Percentiles rank a stretch among this genome's conserved stretches.
Evolutionary conservation across 1,140 invertebrate species (phyloP).

Genomic region (Augochlora pura): DNA sequence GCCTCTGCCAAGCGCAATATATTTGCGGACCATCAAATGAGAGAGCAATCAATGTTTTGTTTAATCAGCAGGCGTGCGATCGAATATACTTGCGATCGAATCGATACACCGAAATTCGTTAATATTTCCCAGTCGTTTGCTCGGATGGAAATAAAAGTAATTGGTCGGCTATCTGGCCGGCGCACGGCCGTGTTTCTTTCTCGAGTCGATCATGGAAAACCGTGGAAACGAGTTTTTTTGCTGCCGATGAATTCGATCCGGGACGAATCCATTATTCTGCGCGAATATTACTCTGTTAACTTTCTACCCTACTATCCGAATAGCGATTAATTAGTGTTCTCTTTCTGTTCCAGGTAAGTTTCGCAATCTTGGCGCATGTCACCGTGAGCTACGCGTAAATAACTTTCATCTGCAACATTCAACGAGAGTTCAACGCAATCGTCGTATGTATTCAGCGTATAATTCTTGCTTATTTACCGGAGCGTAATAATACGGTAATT

Average conservation of each 20-base stretch:
- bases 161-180: no score
- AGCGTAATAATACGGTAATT: no score
- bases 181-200: background rate
- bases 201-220: background rate
- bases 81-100: background rate
- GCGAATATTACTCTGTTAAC: no score
- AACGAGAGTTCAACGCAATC: background rate
- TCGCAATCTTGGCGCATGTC: background rate
- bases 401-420: background rate
- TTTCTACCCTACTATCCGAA: background rate
- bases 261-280: no score
- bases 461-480: no score
- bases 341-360: background rate
- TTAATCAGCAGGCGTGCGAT: constrained; percentile 27
- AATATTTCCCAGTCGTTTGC: constrained; percentile 19
- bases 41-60: constrained; percentile 45
- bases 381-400: background rate
- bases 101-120: constrained; percentile 31
- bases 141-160: constrained; percentile 8
- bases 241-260: no score
- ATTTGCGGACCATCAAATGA: constrained; percentile 42
- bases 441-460: no score
- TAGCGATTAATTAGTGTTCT: background rate
- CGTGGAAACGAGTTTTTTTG: background rate
- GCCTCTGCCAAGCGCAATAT: constrained; percentile 29